Evolutionary conservation across 2,113 vertebrate genomes (phyloP).

Genomic region (rat (Rattus norvegicus)): GRCr8 NC_086036.1:63847501-63848000

Average conservation of each 20-base stretch:
- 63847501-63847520: background rate
- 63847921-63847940: slow-evolving; percentile 24
- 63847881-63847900: slow-evolving; percentile 34
- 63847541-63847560: background rate
- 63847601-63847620: background rate
- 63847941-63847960: slow-evolving; percentile 56
- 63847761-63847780: slow-evolving; percentile 65
- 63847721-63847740: slow-evolving; percentile 43
- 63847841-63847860: slow-evolving; percentile 50
- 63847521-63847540: background rate
- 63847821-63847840: slow-evolving; percentile 26
- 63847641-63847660: background rate
- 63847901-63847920: slow-evolving; percentile 58
- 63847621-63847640: slow-evolving; percentile 22
- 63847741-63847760: background rate
- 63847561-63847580: background rate
- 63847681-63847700: slow-evolving; percentile 60
- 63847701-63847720: slow-evolving; percentile 63
- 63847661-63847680: slow-evolving; percentile 53
- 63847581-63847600: background rate
- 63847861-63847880: slow-evolving; percentile 24
- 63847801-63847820: slow-evolving; percentile 41
- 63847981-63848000: slow-evolving; percentile 1
- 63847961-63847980: slow-evolving; percentile 19
- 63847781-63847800: background rate